Conservation (phyloP, 2,888 invertebrate species). For the Tenodera sinensis region DNA sequence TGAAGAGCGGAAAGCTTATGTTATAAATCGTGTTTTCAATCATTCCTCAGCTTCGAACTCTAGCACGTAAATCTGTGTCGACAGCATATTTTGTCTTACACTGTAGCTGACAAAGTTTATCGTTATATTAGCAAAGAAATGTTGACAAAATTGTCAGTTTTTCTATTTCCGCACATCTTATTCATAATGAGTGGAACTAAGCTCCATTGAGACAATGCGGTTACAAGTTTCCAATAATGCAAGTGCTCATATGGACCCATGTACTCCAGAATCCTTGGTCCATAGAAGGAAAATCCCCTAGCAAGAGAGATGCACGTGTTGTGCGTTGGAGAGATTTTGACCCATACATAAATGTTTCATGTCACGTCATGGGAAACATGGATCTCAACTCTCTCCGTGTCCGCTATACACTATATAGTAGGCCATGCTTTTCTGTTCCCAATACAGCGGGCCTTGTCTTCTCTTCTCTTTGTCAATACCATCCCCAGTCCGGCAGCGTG, state of each 20-base stretch:
- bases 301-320: slow-evolving; percentile 12
- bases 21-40: too few species aligned
- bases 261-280: background rate
- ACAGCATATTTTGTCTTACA: too few species aligned
- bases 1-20: too few species aligned
- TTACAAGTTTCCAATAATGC: background rate
- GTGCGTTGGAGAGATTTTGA: slow-evolving; percentile 22
- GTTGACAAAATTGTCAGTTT: too few species aligned
- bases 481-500: slow-evolving; percentile 23
- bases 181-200: background rate
- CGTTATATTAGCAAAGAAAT: too few species aligned
- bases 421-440: background rate
- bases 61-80: too few species aligned
- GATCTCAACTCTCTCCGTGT: slow-evolving; percentile 9
- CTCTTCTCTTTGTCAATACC: slow-evolving; percentile 32
- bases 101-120: too few species aligned
- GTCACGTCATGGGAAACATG: slow-evolving; percentile 27
- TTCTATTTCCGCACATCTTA: background rate
- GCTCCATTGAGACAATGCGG: background rate
- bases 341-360: slow-evolving; percentile 27
- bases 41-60: too few species aligned
- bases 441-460: background rate
- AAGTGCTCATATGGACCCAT: background rate
- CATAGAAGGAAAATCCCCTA: slow-evolving; percentile 15
- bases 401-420: background rate